Base-by-base conservation (phyloP, 2,888 invertebrate species). In the Perdita meconis region DNA sequence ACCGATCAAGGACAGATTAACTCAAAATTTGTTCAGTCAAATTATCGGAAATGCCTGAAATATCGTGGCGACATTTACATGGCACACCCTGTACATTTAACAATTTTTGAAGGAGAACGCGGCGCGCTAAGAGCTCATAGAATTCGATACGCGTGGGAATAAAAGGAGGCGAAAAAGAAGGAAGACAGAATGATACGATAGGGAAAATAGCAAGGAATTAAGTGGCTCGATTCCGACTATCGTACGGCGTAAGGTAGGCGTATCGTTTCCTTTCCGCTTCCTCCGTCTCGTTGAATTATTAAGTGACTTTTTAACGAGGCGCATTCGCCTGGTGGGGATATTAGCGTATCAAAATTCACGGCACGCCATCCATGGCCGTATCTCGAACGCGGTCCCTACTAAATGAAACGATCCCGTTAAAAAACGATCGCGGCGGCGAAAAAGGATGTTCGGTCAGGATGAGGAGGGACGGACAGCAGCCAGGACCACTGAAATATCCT, bases 261-360 rank as follows among this genome's bases (percentile, higher is more conserved):
- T 51, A 42, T 30, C 67, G 34, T 47, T 47, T 47, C 26, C n/a
- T 44, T 36, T 26, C 16, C 19, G 19, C 60, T 50, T 1, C n/a
- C n/a, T 16, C 16, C 13, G 2, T 8, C 38, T 30, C 61, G 30
- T 53, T 74, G 53, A 63, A 80, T 74, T 69, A 80, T 78, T 78
- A 80, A 78, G 53, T 59, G 69, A 53, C 16, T 3, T 44, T 63
- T 55, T 69, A 78, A 78, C 74, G 78, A 80, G 69, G 47, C 38
- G 63, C 66, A 50, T 74, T 78, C 63, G 66, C 24, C n/a, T 26
- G 61, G 22, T 19, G 22, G 22, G 61, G n/a, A 38, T 51, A 64
- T 67, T 36, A 55, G 38, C 51, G 53, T 55, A 70, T 80, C 47
- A 67, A 61, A 70, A 78, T 81, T 67, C 72, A 38, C 16, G 34